Evolutionary conservation across 2,797 vertebrate species (phyloP).

Genomic region (Anas bernieri): DNA sequence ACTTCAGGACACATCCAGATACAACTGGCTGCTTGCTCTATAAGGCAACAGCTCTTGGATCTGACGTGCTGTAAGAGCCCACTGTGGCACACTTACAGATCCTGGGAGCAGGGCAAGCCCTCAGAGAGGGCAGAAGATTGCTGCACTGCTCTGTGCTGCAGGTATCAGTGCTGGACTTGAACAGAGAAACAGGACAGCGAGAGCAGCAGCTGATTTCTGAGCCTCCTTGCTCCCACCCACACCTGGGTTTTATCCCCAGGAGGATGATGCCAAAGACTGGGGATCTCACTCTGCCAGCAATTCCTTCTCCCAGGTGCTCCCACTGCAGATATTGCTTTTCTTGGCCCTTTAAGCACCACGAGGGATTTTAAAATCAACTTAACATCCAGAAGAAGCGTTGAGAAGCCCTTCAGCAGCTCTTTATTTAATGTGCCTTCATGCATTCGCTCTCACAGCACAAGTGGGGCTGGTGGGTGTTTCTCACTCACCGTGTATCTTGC

Average conservation of each 20-base stretch:
- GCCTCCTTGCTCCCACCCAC: not conserved
- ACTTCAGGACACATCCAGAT: not conserved
- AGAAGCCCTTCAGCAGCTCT: not conserved
- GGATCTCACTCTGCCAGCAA: not conserved
- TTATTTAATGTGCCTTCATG: not conserved
- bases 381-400: not conserved
- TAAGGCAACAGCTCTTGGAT: not conserved
- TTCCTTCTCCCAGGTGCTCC: not conserved
- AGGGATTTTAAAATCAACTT: not conserved
- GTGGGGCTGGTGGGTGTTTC: not conserved
- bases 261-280: not conserved
- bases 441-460: not conserved
- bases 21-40: not conserved
- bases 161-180: not conserved
- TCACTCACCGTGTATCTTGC: constrained; percentile 93
- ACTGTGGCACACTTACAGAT: not conserved
- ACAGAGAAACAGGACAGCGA: not conserved
- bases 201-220: not conserved
- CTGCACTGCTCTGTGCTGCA: not conserved
- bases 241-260: not conserved
- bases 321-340: not conserved
- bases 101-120: not conserved
- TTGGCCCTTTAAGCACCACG: not conserved
- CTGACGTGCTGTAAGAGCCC: not conserved
- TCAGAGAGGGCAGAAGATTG: not conserved